phyloP scores from a whole-genome alignment of 2,888 invertebrate genomes.

The Lycophotia porphyrea region DNA sequence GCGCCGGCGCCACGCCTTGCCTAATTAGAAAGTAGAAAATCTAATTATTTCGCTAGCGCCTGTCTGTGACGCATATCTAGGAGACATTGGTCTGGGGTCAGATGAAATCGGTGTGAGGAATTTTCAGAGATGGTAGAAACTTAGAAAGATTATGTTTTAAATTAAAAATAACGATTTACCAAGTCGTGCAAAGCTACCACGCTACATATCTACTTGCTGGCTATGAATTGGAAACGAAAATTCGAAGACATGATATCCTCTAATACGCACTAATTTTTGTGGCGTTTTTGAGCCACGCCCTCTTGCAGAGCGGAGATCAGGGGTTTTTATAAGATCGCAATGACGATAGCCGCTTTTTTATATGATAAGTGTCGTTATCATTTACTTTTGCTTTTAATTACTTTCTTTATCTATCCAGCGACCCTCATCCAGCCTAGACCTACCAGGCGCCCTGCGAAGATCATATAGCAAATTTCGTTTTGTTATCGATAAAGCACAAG shows the following conservation, averaged over 20 bases:
- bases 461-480: neutral
- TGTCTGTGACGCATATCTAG: slow-evolving; percentile 39
- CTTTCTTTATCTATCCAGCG: too few species aligned
- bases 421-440: neutral
- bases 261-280: neutral
- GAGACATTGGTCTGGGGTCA: slow-evolving; percentile 30
- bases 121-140: neutral
- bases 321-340: neutral
- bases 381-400: too few species aligned
- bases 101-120: slow-evolving; percentile 12
- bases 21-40: slow-evolving; percentile 83
- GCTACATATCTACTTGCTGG: neutral
- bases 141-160: neutral
- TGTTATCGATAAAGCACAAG: slow-evolving; percentile 15
- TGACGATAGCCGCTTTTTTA: neutral
- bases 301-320: neutral
- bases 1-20: slow-evolving; percentile 71
- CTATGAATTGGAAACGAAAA: neutral
- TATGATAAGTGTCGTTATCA: too few species aligned
- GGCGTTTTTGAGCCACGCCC: neutral
- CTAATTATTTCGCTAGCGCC: slow-evolving; percentile 73
- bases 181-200: neutral
- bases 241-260: neutral
- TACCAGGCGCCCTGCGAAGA: neutral
- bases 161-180: neutral